phyloP scores from a whole-genome alignment of 2,797 vertebrate genomes.

The Intellagama lesueurii region DNA sequence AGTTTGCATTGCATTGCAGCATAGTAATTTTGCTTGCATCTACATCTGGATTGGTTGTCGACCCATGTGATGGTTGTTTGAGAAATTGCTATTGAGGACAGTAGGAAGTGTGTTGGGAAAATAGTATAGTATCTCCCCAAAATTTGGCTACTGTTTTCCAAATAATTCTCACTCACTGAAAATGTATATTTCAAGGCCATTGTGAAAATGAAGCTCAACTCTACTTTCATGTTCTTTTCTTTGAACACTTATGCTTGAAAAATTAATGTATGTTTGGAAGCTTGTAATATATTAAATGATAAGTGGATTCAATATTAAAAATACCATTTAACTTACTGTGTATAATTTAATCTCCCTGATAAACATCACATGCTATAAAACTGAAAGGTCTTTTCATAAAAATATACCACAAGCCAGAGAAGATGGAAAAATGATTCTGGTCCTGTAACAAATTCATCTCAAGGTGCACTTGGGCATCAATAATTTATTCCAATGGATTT shows the following conservation, averaged over 20 bases:
- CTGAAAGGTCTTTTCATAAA: slow-evolving; percentile 41
- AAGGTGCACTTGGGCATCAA: slow-evolving; percentile 40
- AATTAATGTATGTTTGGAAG: slow-evolving; percentile 13
- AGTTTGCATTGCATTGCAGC: not conserved
- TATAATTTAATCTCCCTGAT: slow-evolving; percentile 30
- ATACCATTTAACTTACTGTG: slow-evolving; percentile 8
- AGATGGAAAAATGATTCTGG: slow-evolving; percentile 48
- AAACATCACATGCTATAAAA: not conserved
- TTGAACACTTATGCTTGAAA: not conserved
- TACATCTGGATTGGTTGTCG: not conserved
- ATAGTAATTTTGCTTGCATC: not conserved
- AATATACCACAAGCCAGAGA: slow-evolving; percentile 35
- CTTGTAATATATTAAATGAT: slow-evolving; percentile 11
- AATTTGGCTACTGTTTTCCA: not conserved
- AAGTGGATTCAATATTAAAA: slow-evolving; percentile 15
- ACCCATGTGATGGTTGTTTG: not conserved
- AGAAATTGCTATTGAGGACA: not conserved
- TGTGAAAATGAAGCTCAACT: not conserved
- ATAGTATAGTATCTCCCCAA: not conserved
- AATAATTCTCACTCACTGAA: not conserved
- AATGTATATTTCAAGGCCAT: not conserved
- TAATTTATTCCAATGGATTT: slow-evolving; percentile 52
- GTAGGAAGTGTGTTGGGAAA: not conserved
- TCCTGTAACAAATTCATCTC: slow-evolving; percentile 55
- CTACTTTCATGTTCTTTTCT: not conserved